Evolutionary conservation across 1,140 invertebrate genomes (phyloP), one percentile per base, ranked within the genome.

Genomic region (Eciton burchellii): DNA sequence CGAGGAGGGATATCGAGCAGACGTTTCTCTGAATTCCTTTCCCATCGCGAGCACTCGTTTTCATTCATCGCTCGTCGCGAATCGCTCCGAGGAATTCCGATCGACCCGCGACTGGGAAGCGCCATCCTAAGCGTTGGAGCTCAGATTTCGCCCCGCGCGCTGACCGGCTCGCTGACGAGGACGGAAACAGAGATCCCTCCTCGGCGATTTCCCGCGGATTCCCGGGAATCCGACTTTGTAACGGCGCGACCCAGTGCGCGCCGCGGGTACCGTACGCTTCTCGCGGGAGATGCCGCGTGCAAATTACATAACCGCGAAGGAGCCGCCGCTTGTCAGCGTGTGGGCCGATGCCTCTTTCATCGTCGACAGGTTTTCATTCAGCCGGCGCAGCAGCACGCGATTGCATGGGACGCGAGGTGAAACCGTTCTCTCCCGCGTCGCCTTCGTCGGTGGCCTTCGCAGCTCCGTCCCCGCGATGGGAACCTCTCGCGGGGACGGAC

Each of bases 291-390:
- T 35, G 35, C 65, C n/a, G 47, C 59, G 62, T 65, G 66, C 59
- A 63, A 63, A 63, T 84, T 84, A 49, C 57, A 73, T 54, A 74
- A 84, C 45, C 3, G 49, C 57, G 57, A 49, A 65, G 70, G 62
- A 57, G 54, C 57, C 29, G 68, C 66, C 49, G 66, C 41, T 83
- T 54, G 59, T 84, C 57, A 81, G 47, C 76, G 74, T 79, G 63
- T 29, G 41, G 74, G 41, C 62, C 74, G 74, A 70, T 74, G 47
- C 68, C 79, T 81, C 56, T 81, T 60, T 81, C 79, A 81, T 81
- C 77, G 77, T 73, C 66, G 54, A 62, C 79, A 74, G 70, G 66
- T 81, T 81, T 72, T 73, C 66, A 81, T 73, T 81, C 66, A 71
- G 26, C 43, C 54, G 24, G 21, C 68, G 41, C 54, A 45, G 41